Conservation (phyloP, 2,888 invertebrate species). For the Drepana falcataria region DNA sequence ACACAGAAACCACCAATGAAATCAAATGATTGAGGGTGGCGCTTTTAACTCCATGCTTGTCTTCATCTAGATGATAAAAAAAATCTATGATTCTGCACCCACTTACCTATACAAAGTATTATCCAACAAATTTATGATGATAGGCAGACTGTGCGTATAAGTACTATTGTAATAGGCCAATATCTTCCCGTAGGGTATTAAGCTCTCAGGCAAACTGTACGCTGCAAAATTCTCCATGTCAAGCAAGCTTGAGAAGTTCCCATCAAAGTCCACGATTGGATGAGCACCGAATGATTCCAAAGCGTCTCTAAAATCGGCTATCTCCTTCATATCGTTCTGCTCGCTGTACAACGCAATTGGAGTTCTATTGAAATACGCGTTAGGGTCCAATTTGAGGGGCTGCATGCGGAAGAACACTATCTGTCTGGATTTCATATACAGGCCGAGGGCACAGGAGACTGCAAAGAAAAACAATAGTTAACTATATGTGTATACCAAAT, state of each 20-base stretch:
- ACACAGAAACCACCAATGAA: too few relatives aligned
- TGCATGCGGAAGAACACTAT: conserved; percentile 81
- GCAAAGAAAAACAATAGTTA: conserved; percentile 21
- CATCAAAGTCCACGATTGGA: conserved; percentile 79
- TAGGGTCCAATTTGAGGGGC: conserved; percentile 80
- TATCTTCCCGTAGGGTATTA: conserved; percentile 74
- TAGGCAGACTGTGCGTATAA: conserved; percentile 87
- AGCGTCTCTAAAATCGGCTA: conserved; percentile 53
- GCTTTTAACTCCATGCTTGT: too few relatives aligned
- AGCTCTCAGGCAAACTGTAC: conserved; percentile 78
- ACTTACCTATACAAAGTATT: conserved; percentile 84
- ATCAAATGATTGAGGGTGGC: too few relatives aligned
- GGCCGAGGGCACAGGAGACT: conserved; percentile 83
- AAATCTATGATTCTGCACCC: not conserved
- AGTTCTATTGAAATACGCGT: conserved; percentile 79
- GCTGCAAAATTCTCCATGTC: conserved; percentile 83
- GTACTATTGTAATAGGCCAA: conserved; percentile 88
- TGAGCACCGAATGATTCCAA: conserved; percentile 56
- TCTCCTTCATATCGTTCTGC: conserved; percentile 52
- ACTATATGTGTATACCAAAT: not conserved
- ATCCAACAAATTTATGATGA: conserved; percentile 84
- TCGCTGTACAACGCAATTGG: conserved; percentile 81
- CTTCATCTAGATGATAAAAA: not conserved
- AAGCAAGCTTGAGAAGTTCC: conserved; percentile 81
- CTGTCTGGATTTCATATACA: conserved; percentile 81